These are phyloP conservation scores for Callinectes sapidus DNA, from an alignment of 2,888 invertebrate species.

Conservation along the genomic window DNA sequence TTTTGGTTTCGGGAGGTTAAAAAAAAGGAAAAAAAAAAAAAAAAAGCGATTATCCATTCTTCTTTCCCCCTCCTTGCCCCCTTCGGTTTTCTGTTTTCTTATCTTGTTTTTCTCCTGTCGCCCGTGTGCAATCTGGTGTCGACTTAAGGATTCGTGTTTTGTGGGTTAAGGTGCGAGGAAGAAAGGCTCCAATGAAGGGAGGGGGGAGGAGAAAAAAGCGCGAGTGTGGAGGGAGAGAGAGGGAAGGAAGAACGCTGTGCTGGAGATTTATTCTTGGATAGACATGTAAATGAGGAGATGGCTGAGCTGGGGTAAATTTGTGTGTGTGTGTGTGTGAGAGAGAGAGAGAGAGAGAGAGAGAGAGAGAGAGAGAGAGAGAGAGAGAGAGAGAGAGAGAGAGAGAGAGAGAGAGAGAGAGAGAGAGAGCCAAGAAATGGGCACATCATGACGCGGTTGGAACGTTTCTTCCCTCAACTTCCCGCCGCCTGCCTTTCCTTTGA, in stretches of 20 bases:
- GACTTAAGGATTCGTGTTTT: background rate
- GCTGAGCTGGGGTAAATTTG: background rate
- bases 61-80: background rate
- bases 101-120: background rate
- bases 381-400: too few species aligned
- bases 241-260: background rate
- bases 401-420: slow-evolving; percentile 5
- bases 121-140: background rate
- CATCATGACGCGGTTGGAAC: background rate
- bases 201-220: background rate
- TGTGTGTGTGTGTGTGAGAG: background rate
- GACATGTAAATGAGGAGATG: slow-evolving; percentile 1
- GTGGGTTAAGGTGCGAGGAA: background rate
- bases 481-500: background rate
- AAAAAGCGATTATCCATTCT: background rate
- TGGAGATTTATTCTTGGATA: background rate
- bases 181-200: background rate
- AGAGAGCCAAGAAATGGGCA: background rate
- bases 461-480: background rate
- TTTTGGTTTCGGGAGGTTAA: too few species aligned
- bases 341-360: background rate
- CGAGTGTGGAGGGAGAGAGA: background rate
- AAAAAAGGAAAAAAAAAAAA: too few species aligned
- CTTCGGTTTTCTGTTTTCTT: background rate
- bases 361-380: too few species aligned